These are phyloP conservation scores for Arothron firmamentum DNA, from an alignment of 2,113 vertebrate species.

Conservation along the genomic window DNA sequence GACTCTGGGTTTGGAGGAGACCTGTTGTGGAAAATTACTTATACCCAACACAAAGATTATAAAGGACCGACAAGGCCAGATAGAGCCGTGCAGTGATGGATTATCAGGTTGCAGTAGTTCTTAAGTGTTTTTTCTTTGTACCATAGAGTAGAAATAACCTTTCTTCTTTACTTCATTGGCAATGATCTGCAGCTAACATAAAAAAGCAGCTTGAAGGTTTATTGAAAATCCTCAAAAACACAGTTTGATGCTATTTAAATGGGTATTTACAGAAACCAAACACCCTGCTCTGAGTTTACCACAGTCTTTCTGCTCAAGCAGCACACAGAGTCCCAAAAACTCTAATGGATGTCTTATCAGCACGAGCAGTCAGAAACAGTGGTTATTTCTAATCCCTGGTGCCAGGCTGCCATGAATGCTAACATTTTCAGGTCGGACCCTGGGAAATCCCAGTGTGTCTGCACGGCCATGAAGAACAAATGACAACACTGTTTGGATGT, in stretches of 20 bases:
- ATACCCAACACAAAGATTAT: conserved; percentile 19
- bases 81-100: conserved; percentile 33
- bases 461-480: too few relatives aligned
- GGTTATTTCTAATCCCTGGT: conserved; percentile 1
- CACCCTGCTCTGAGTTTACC: conserved; percentile 3
- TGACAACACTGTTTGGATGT: too few relatives aligned
- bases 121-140: conserved; percentile 1
- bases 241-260: too few relatives aligned
- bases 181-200: too few relatives aligned
- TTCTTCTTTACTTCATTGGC: too few relatives aligned
- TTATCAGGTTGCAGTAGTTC: conserved; percentile 16
- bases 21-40: conserved; percentile 34
- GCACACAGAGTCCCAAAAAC: neutral
- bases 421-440: neutral
- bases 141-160: too few relatives aligned
- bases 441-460: too few relatives aligned
- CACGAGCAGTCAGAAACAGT: conserved; percentile 33
- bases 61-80: conserved; percentile 25
- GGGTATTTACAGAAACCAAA: neutral
- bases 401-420: neutral
- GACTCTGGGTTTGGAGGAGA: conserved; percentile 9
- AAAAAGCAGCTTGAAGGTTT: too few relatives aligned
- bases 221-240: too few relatives aligned
- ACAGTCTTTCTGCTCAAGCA: conserved; percentile 21
- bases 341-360: conserved; percentile 30